A percentile compares a stretch with the other conserved stretches of the same genome.
phyloP scores from a whole-genome alignment of 2,113 vertebrate species.

The Ctenodactylus gundi region DNA sequence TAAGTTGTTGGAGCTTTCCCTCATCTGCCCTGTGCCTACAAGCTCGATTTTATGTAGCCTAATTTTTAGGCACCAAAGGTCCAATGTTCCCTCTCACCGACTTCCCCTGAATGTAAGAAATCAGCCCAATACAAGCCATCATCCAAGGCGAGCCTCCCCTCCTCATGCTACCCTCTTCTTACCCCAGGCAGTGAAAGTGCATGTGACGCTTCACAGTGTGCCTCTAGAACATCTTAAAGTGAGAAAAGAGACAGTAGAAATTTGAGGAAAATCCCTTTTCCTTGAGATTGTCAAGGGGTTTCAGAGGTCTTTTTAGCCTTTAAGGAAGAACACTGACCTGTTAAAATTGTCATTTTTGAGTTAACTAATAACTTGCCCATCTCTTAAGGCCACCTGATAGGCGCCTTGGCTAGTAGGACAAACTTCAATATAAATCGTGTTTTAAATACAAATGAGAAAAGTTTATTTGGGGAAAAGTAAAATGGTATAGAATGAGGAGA shows the following conservation, averaged over 20 bases:
- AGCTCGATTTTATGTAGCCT: neutral
- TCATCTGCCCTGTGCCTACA: neutral
- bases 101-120: neutral
- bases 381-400: neutral
- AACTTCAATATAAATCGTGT: conserved; percentile 31
- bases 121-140: neutral
- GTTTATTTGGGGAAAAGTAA: neutral
- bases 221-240: neutral
- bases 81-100: neutral
- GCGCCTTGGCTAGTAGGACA: neutral
- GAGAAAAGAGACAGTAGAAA: conserved; percentile 8
- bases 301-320: conserved; percentile 40
- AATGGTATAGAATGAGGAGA: neutral
- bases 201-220: neutral
- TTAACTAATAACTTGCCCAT: conserved; percentile 56
- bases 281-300: conserved; percentile 21
- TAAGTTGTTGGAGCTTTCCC: neutral
- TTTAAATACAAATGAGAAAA: conserved; percentile 21
- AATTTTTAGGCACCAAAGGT: neutral
- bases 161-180: neutral
- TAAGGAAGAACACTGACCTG: conserved; percentile 3
- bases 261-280: conserved; percentile 5
- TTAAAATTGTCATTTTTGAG: conserved; percentile 57
- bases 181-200: neutral
- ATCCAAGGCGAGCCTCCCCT: neutral